Base-by-base conservation (phyloP, 2,797 vertebrate genomes). In the Agapornis canus region DNA sequence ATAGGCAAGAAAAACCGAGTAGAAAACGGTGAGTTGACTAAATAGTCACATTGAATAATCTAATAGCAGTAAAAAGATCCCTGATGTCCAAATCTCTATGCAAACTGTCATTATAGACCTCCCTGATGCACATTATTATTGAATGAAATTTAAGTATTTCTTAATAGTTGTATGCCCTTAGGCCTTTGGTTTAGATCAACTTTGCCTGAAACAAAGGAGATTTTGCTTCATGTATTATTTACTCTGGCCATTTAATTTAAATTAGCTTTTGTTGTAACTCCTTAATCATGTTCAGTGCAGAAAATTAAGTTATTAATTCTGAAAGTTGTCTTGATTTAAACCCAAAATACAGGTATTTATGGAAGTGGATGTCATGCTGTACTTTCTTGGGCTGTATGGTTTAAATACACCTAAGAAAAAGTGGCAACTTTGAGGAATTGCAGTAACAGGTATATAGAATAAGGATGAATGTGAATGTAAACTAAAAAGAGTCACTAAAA, bases 141-240 rank as follows among this genome's bases (percentile, higher is more conserved):
- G 83, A 89, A 79, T 69, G 84, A 82, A 94, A 90, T 54, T 6
- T 56, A 14, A 17, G 21, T 25, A 6, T 64, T 91, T 91, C 61
- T 75, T 70, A 69, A 66, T 47, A 68, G 61, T 16, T 71, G 29
- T 25, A 52, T 63, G 56, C 81, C 92, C 89, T 82, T 18, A 85
- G 70, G 81, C 75, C 23, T 85, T 76, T 85, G 78, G 11, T 56
- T 82, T 35, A 59, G 51, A 91, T 27, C 60, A 90, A 83, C 86
- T 92, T 93, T 66, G 73, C 75, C 66, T 66, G 82, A 90, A 85
- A 80, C 83, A 82, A 92, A 81, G n/a, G 79, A 90, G 75, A 82
- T 77, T 86, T 90, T 88, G 32, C 73, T 87, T 95, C 92, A 92
- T 92, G 2, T 42, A 87, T 96, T 94, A 95, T 90, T 95, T 86